Base-by-base conservation (phyloP, 1,140 invertebrate species). In the Drosophila malerkotliana region DNA sequence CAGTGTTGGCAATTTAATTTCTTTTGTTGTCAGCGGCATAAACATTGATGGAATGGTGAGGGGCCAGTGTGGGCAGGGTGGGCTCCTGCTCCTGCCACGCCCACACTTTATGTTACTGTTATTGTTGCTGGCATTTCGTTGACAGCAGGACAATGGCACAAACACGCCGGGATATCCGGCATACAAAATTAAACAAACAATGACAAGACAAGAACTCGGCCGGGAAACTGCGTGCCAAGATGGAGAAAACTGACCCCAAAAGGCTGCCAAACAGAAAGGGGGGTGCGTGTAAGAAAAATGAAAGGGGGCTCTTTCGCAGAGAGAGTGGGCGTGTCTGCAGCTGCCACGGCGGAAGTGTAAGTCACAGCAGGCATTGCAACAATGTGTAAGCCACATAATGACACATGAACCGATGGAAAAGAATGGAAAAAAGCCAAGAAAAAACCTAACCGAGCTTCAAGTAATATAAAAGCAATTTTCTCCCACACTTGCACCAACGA, bases 1-100 rank as follows among this genome's bases (percentile, higher is more conserved):
- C 83, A 83, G 79, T 88, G 82, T 79, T 88, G 75, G 79, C 79
- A 88, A 87, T 87, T 87, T 83, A 87, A 87, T 87, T 87, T 87
- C 83, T 87, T 87, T 87, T 87, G 83, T 87, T 87, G 83, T 83
- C 83, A 83, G 51, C 63, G 79, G 76, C 83, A 88, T 88, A 85
- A 85, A 79, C 83, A 82, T 87, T 71, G 64, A 71, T 69, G 52
- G 44, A 69, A 53, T 32, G 62, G 66, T 39, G 69, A 54, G 37
- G 53, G 21, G 21, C 21, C 21, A 47, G 4, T 39, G 61, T 3
- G 18, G 24, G 6, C 6, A 26, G 26, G 26, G 34, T 37, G 8
- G 6, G 7, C 3, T 8, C 3, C 24, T 18, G 15, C n/a, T 0
- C 9, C 49, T 30, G 21, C 69, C 69, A 73, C 71, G 51, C 69